Evolutionary conservation across 1,140 invertebrate genomes (phyloP).

Genomic region (Saccostrea glomerata): DNA sequence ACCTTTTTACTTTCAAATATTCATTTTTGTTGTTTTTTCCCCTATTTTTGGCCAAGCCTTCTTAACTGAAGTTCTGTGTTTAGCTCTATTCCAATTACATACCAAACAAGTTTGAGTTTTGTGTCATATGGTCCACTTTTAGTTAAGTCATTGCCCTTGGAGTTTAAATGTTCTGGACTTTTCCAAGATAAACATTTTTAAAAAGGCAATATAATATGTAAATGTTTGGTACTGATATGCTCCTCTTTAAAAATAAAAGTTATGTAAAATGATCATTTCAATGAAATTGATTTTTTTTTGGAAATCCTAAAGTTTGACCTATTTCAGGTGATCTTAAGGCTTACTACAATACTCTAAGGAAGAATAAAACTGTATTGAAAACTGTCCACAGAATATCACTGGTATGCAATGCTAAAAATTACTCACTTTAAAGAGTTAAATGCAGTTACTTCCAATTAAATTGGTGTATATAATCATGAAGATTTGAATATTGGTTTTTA

Average conservation of each 20-base stretch:
- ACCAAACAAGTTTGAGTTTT: no score
- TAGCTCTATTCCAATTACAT: no score
- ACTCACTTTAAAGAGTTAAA: background rate
- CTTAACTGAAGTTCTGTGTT: no score
- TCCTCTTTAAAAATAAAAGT: background rate
- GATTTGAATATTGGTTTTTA: background rate
- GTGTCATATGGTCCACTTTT: no score
- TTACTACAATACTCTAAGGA: background rate
- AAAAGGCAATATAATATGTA: background rate
- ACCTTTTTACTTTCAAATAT: no score
- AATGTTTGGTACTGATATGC: background rate
- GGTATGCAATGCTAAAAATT: background rate
- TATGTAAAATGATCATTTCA: background rate
- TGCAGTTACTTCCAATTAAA: background rate
- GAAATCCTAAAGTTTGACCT: background rate
- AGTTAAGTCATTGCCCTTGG: no score
- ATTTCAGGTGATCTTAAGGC: constrained; percentile 22
- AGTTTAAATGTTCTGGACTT: no score
- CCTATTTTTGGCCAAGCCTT: no score
- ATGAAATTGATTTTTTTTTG: background rate
- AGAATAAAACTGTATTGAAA: constrained; percentile 20
- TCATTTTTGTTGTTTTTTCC: no score
- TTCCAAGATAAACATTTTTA: background rate
- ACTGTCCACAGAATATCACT: background rate
- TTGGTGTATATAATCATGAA: background rate